Evolutionary conservation across 2,797 vertebrate genomes (phyloP).

Genomic region (Crax fasciolata): DNA sequence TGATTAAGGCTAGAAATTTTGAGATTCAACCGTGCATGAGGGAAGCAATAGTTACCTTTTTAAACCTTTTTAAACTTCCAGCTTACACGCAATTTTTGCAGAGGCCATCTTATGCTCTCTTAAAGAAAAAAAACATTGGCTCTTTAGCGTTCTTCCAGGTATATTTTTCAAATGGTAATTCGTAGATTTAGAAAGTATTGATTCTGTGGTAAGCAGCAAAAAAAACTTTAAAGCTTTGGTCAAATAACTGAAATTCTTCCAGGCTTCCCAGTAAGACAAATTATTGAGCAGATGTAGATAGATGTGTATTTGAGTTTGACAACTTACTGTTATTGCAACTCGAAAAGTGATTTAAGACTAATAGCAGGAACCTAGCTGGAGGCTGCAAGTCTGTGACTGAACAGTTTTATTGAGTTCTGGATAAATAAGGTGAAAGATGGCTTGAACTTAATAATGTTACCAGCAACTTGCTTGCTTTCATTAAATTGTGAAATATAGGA

Average conservation of each 20-base stretch:
- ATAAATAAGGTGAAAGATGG: constrained; percentile 43
- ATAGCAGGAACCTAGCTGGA: constrained; percentile 45
- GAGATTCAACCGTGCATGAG: neutral
- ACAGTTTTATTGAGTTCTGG: constrained; percentile 48
- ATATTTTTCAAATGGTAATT: neutral
- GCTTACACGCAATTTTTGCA: neutral
- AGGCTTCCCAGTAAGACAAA: constrained; percentile 12
- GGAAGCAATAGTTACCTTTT: neutral
- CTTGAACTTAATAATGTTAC: constrained; percentile 41
- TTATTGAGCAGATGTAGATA: constrained; percentile 42
- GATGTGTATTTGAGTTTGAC: constrained; percentile 35
- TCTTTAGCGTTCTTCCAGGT: neutral
- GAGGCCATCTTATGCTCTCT: neutral
- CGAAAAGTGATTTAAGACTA: constrained; percentile 57
- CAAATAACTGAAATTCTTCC: constrained; percentile 23
- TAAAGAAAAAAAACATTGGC: neutral
- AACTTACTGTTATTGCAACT: constrained; percentile 35
- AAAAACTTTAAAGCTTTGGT: neutral
- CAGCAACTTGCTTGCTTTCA: constrained; percentile 33
- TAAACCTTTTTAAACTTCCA: neutral
- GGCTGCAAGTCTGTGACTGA: constrained; percentile 62
- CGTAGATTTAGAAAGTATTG: neutral
- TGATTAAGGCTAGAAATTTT: neutral
- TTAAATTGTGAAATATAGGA: constrained; percentile 31
- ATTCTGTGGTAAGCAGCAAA: neutral